Evolutionary conservation across 2,888 invertebrate species (phyloP).

Genomic region (Disparrhopalites patrizii): DNA sequence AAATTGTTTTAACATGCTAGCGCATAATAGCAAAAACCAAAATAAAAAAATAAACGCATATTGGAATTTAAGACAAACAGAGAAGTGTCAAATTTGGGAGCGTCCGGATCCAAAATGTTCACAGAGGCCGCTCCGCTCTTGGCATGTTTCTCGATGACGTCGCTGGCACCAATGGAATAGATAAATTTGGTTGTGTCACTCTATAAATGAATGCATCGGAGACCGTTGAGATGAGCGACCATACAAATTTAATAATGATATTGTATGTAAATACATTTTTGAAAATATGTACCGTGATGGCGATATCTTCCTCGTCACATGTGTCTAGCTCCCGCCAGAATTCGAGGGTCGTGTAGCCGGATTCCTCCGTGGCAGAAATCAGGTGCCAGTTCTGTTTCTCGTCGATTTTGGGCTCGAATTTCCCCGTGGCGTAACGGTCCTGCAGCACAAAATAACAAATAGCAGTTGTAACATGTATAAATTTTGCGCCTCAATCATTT

Average conservation of each 20-base stretch:
- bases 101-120: constrained; percentile 9
- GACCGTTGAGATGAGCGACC: neutral
- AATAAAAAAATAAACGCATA: neutral
- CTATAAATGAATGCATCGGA: neutral
- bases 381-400: neutral
- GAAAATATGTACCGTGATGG: neutral
- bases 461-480: no score
- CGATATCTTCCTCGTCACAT: neutral
- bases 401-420: neutral
- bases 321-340: neutral
- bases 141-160: neutral
- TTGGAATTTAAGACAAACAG: neutral
- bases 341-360: neutral
- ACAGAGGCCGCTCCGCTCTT: neutral
- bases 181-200: constrained; percentile 5
- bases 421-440: neutral
- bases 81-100: neutral
- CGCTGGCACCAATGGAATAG: neutral
- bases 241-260: neutral
- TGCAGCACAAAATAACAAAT: no score
- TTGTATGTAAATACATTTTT: neutral
- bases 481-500: no score
- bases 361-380: neutral
- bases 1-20: neutral
- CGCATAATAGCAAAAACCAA: neutral